Percentiles rank a stretch among this genome's conserved stretches.
Conservation (phyloP, 2,888 invertebrate genomes). For the Byasa hedistus region DNA sequence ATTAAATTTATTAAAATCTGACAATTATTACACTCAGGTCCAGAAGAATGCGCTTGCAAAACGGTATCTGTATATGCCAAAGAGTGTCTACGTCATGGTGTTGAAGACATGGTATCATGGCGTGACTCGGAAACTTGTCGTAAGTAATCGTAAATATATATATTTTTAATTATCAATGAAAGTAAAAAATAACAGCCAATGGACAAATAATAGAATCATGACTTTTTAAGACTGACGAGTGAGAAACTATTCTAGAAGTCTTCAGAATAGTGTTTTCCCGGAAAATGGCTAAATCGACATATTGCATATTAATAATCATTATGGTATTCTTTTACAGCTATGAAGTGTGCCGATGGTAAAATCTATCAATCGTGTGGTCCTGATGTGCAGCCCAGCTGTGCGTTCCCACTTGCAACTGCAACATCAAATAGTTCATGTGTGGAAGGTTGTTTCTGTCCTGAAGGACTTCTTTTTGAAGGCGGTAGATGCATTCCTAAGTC, state of each 20-base stretch:
- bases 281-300: too few species aligned
- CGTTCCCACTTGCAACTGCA: slow-evolving; percentile 63
- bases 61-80: slow-evolving; percentile 88
- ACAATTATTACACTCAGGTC: slow-evolving; percentile 47
- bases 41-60: slow-evolving; percentile 86
- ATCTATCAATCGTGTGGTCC: slow-evolving; percentile 90
- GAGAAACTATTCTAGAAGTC: too few species aligned
- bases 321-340: slow-evolving; percentile 79
- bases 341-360: slow-evolving; percentile 86
- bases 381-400: slow-evolving; percentile 85
- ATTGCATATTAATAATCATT: not conserved
- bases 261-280: too few species aligned
- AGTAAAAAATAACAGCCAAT: too few species aligned
- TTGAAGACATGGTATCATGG: slow-evolving; percentile 84
- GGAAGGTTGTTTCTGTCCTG: slow-evolving; percentile 94
- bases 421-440: slow-evolving; percentile 80
- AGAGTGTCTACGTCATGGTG: slow-evolving; percentile 85
- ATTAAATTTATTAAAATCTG: too few species aligned
- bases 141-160: slow-evolving; percentile 74
- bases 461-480: slow-evolving; percentile 86
- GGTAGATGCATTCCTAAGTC: slow-evolving; percentile 85
- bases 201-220: too few species aligned
- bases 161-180: not conserved
- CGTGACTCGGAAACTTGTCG: slow-evolving; percentile 89
- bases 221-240: too few species aligned